phyloP scores from a whole-genome alignment of 2,797 vertebrate species.

The Platalea minor region DNA sequence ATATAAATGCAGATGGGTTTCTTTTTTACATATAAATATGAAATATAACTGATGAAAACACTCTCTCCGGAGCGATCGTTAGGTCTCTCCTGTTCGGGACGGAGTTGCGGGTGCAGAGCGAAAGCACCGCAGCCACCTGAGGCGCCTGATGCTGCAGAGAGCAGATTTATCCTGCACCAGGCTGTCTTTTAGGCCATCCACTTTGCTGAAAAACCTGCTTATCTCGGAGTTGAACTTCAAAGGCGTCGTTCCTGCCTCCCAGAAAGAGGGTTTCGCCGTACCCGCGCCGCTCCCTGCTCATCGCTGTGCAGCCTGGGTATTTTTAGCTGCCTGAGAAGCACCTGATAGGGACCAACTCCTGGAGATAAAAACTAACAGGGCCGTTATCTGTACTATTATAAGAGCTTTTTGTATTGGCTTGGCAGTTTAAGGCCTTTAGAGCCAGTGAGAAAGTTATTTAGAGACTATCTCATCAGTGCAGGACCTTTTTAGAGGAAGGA shows the following conservation, averaged over 20 bases:
- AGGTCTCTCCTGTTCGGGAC: not conserved
- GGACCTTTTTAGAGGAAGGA: not conserved
- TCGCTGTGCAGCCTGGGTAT: not conserved
- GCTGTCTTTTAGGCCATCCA: not conserved
- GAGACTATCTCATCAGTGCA: not conserved
- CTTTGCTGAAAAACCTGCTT: not conserved
- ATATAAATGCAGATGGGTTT: not conserved
- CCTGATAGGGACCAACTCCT: not conserved
- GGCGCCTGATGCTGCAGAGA: not conserved
- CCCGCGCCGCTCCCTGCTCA: not conserved
- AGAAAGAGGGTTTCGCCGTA: not conserved
- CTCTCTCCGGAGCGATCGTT: not conserved
- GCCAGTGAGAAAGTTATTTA: not conserved
- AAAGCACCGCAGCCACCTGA: not conserved
- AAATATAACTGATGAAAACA: no score
- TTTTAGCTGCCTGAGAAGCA: slow-evolving; percentile 19
- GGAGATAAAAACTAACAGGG: not conserved
- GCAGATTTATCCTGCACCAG: not conserved
- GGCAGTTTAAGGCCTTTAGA: not conserved
- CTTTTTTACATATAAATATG: not conserved
- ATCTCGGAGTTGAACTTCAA: not conserved
- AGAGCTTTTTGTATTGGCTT: not conserved
- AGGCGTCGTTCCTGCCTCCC: not conserved
- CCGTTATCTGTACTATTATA: not conserved
- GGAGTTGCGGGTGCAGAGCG: not conserved